Conservation (phyloP, 2,113 vertebrate genomes). For the Telmatochromis sp. region DNA sequence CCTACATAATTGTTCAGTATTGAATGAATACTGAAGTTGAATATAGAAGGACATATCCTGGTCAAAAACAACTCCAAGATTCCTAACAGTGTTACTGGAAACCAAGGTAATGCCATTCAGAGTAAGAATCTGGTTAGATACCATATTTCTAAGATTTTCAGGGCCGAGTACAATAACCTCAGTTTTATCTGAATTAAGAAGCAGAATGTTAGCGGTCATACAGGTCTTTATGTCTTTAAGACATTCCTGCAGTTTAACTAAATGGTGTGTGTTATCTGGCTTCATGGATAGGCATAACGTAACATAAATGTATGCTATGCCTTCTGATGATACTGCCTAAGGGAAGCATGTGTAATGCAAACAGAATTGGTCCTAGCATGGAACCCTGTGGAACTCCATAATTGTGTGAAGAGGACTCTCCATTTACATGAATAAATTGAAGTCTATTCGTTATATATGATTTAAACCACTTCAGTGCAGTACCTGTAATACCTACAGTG, state of each 20-base stretch:
- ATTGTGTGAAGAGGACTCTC: not conserved
- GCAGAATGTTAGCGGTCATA: accelerated
- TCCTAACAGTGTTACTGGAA: not conserved
- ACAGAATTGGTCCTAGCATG: not conserved
- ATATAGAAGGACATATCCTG: not conserved
- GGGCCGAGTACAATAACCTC: not conserved
- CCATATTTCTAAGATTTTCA: not conserved
- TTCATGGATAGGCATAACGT: not conserved
- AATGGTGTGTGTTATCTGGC: not conserved
- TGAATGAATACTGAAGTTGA: not conserved
- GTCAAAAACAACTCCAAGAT: not conserved
- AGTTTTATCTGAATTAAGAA: not conserved
- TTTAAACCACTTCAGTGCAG: no score
- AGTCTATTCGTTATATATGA: no score
- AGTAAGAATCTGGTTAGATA: not conserved
- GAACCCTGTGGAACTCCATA: not conserved
- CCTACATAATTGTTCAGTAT: not conserved
- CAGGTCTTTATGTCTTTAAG: not conserved
- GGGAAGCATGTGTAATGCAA: not conserved
- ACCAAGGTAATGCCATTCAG: not conserved
- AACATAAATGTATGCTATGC: not conserved
- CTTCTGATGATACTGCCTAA: not conserved
- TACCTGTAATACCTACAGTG: no score
- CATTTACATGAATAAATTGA: not conserved
- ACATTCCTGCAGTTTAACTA: not conserved